phyloP scores from a whole-genome alignment of 2,888 invertebrate genomes.

The Alentia gelatinosa region DNA sequence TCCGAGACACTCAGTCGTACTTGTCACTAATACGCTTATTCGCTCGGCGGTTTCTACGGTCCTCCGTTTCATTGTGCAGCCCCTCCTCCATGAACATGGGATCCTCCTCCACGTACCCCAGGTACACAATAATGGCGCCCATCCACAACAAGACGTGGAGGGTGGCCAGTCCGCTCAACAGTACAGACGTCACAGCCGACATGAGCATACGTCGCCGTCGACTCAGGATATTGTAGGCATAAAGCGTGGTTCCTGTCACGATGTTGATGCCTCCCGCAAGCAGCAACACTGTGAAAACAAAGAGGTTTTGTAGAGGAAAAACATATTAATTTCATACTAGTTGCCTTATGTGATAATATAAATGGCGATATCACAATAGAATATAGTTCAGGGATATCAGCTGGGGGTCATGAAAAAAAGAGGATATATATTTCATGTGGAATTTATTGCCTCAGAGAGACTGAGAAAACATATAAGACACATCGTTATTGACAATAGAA shows the following conservation, averaged over 20 bases:
- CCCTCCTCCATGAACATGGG: background rate
- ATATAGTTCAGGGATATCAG: no score
- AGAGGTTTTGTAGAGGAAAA: no score
- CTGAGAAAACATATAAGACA: no score
- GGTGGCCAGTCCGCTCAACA: background rate
- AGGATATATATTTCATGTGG: no score
- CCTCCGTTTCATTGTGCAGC: background rate
- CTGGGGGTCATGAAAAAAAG: no score
- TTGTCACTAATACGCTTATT: background rate
- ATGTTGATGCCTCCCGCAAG: background rate
- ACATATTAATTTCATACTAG: no score
- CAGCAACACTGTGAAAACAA: background rate
- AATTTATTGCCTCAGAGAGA: no score
- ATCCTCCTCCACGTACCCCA: slow-evolving; percentile 32
- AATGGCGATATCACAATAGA: no score
- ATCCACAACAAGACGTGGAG: background rate
- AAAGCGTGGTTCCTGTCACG: background rate
- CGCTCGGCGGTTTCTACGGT: background rate
- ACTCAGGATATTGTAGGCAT: background rate
- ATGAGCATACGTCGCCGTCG: slow-evolving; percentile 8
- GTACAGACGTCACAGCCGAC: background rate
- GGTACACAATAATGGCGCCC: slow-evolving; percentile 20
- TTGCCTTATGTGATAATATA: no score
- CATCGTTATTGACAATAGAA: no score
- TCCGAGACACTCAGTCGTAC: background rate